Base-by-base conservation (phyloP, 2,888 invertebrate genomes). In the Cheilosia variabilis region DNA sequence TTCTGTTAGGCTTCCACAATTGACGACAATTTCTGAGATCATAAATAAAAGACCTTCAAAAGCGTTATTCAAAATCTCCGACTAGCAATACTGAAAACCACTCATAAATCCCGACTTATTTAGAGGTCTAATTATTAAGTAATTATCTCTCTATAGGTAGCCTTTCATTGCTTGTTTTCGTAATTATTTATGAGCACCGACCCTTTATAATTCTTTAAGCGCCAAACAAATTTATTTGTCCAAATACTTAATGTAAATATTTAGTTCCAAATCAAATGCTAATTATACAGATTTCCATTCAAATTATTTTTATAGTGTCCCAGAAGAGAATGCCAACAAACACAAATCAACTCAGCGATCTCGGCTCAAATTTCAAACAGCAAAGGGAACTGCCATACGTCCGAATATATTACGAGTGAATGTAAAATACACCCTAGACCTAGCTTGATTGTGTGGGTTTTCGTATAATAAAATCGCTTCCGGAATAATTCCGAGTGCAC, bases 401-500 rank as follows among this genome's bases (percentile, higher is more conserved):
- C 53, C 53, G 22, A n/a, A 27, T 72, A 52, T 27, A 60, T 17
- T 45, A 41, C 43, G 58, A 37, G 19, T 10, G 37, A 13, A 15
- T 4, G 10, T 6, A 4, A 5, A 15, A 27, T 27, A 6, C 6
- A 27, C 27, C 27, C 27, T 27, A 27, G 27, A 27, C 5, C 4
- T 27, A 27, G 27, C 27, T 24, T 4, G 27, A 1, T 27, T 27
- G 27, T 27, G 5, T 6, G 27, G 27, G 27, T 43, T n/a, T 31
- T 31, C 9, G 31, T 9, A 31, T 17, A 53, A 45, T 55, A 57
- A 75, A 84, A 79, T 84, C 75, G 75, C 72, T 84, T 84, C 84
- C 84, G 73, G 65, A 84, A 65, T 79, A 75, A 84, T 69, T 17
- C 69, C 45, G 55, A 37, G 31, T 41, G 62, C 72, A 60, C 45